Base-by-base conservation (phyloP, 2,888 invertebrate species). In the Elgonia sp. region DNA sequence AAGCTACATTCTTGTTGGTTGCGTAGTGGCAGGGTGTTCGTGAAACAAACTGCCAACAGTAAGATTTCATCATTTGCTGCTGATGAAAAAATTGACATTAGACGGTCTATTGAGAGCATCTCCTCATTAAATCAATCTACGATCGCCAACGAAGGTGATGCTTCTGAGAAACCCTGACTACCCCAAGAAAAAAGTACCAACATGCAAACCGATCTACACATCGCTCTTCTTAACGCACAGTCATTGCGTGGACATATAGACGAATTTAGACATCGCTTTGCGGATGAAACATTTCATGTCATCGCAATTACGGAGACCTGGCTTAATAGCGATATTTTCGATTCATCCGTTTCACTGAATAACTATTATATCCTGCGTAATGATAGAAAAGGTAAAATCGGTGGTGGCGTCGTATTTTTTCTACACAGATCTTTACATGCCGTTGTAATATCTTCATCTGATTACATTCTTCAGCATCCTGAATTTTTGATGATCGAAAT, bases 1-100 rank as follows among this genome's bases (percentile, higher is more conserved):
- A 14, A 67, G 12, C 46, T 46, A 12, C 46, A 67, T 3, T 20
- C 29, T 29, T 70, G 70, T 20, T 70, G 70, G 70, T 55, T 72
- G 72, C 10, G 55, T 18, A 39, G 55, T 16, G 70, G 70, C n/a
- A 16, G 10, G 14, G 16, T 4, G 10, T 50, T 10, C 16, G 5
- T 50, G 50, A 50, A 50, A 14, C 7, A 50, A 50, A 50, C 9
- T 50, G 9, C 14, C 4, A 5, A 50, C 16, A 50, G 50, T 50
- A n/a, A n/a, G 14, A 16, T 50, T 5, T 50, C 16, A 16, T 50
- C 9, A 50, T 5, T 14, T 50, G 16, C 14, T 50, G 14, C 9
- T 14, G 16, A 5, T 5, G 10, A 10, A 50, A 5, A 10, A 42
- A 50, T 50, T 16, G 50, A n/a, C n/a, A n/a, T n/a, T n/a, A n/a